Base-by-base conservation (phyloP, 92 coral and sea anemone genomes). In the Parazoanthus darwini region DNA sequence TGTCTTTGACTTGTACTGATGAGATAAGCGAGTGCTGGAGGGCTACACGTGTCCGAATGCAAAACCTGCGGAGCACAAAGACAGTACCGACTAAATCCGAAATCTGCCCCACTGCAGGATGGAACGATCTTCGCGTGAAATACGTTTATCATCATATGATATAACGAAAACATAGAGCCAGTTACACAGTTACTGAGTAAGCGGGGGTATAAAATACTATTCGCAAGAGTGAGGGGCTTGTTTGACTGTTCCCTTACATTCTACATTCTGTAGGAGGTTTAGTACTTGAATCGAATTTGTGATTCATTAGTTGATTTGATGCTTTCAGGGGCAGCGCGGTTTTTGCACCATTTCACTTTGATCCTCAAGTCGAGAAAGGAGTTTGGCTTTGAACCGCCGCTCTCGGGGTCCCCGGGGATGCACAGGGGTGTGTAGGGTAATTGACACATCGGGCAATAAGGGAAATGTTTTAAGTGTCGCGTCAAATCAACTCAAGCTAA, bases 361-460 rank as follows among this genome's bases (percentile, higher is more conserved):
- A 95, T 95, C 96, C 93, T 85, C 13, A 79, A 78, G 89, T 92
- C 88, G 83, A 94, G 89, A 89, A 91, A 86, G 78, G 66, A 72
- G 65, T 80, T n/a, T 58, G 29, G 87, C 91, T 94, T 95, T 95
- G 98, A 93, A 86, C 44, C 36, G 86, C 98, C 96, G 96, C 92
- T 82, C 36, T 35, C n/a, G 15, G 51, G 59, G 90, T 90, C 92
- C 95, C 95, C 81, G 59, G 82, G 87, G 85, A 86, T 68, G 68
- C 4, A 70, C 29, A 29, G 20, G 48, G 67, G 87, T 9, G 79
- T 84, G 65, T 44, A 42, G 63, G 26, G 26, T 72, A 70, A 84
- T 72, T 43, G 66, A 51, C 79, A 72, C 87, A 70, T 84, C 35
- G 65, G 78, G 43, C 54, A 71, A 42, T 25, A 46, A 72, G 63